A percentile compares a stretch with the other conserved stretches of the same genome.
These are phyloP conservation scores for Aphelenchoides bicaudatus DNA, from an alignment of 2,888 invertebrate species.

Conservation along the genomic window DNA sequence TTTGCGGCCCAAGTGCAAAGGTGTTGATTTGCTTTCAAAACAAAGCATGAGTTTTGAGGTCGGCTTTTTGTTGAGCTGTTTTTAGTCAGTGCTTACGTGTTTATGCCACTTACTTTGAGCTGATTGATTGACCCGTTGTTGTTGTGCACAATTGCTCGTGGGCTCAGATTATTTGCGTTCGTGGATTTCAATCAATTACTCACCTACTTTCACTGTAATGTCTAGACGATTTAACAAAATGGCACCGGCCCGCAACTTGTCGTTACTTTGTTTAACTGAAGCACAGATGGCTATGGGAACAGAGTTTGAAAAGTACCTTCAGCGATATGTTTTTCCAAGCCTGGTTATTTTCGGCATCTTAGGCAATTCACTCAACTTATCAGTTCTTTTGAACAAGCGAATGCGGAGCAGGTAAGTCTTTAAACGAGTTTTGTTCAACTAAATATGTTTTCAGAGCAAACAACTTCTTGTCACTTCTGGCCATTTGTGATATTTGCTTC, in stretches of 20 bases:
- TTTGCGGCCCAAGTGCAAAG: too few relatives aligned
- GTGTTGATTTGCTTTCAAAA: too few relatives aligned
- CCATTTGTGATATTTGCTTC: slow-evolving; percentile 56
- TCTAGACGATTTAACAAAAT: neutral
- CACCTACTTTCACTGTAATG: too few relatives aligned
- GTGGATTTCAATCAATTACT: too few relatives aligned
- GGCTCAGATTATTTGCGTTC: neutral
- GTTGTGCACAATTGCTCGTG: neutral
- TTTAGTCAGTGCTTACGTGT: too few relatives aligned
- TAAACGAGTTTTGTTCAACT: neutral
- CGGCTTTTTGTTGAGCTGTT: too few relatives aligned
- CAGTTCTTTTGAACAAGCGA: slow-evolving; percentile 48
- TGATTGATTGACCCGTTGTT: neutral
- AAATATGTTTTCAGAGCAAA: slow-evolving; percentile 44
- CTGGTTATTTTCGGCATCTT: slow-evolving; percentile 55
- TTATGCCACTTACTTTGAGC: neutral
- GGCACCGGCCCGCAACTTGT: slow-evolving; percentile 34
- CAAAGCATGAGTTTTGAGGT: too few relatives aligned
- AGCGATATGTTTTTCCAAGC: slow-evolving; percentile 54
- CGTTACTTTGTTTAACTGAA: slow-evolving; percentile 47
- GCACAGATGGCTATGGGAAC: slow-evolving; percentile 48
- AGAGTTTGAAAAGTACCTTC: slow-evolving; percentile 42
- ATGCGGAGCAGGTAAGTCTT: slow-evolving; percentile 40
- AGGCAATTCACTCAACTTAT: slow-evolving; percentile 55
- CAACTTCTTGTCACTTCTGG: slow-evolving; percentile 52